These are phyloP conservation scores for Dendroctonus valens DNA, from an alignment of 1,140 invertebrate species.

Conservation along the genomic window DNA sequence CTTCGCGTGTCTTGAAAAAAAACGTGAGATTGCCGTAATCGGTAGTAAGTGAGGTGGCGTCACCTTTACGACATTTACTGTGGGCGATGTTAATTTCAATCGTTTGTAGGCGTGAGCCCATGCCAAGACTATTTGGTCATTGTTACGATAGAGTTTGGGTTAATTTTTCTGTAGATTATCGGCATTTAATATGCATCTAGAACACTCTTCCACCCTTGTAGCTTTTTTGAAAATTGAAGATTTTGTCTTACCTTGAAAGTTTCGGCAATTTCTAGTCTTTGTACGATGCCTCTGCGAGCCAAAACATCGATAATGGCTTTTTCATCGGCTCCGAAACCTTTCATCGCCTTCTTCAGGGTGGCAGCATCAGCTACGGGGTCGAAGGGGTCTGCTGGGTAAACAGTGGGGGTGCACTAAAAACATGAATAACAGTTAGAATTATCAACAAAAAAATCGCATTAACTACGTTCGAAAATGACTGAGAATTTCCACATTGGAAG, in stretches of 20 bases:
- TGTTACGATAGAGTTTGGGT: too few species aligned
- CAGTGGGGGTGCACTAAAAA: constrained; percentile 78
- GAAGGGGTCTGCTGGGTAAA: constrained; percentile 81
- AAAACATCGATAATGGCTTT: constrained; percentile 88
- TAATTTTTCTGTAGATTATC: too few species aligned
- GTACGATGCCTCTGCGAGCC: constrained; percentile 81
- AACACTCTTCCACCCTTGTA: not conserved
- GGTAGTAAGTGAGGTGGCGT: too few species aligned
- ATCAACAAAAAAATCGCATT: too few species aligned
- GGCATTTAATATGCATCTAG: too few species aligned
- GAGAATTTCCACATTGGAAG: not conserved
- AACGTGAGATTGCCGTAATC: too few species aligned
- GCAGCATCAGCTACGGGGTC: constrained; percentile 86
- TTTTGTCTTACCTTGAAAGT: constrained; percentile 69
- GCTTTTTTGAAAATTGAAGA: not conserved
- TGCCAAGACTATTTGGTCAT: too few species aligned
- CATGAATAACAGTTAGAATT: constrained; percentile 2
- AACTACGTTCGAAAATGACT: too few species aligned
- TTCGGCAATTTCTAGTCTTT: constrained; percentile 85
- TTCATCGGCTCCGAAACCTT: constrained; percentile 90
- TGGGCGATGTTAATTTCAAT: too few species aligned
- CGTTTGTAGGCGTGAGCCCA: too few species aligned
- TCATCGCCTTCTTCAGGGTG: constrained; percentile 89
- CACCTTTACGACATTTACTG: too few species aligned
- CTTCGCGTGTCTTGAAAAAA: too few species aligned